A percentile compares a stretch with the other conserved stretches of the same genome.
phyloP scores from a whole-genome alignment of 1,140 invertebrate genomes.

The Propsilocerus akamusi region DNA sequence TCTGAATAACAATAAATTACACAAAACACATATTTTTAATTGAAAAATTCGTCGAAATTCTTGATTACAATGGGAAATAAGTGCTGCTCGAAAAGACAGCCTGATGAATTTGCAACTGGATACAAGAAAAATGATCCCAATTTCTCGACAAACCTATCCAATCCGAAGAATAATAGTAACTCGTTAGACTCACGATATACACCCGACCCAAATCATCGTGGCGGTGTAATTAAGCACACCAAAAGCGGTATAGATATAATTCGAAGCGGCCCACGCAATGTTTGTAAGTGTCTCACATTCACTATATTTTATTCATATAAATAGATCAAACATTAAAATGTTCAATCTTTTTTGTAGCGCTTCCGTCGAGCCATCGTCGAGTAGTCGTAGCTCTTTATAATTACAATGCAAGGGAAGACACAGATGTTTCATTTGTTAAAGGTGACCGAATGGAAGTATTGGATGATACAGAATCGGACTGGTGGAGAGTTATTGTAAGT shows the following conservation, averaged over 20 bases:
- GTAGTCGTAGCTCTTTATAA: constrained; percentile 82
- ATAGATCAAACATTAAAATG: constrained; percentile 1
- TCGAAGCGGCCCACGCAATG: constrained; percentile 43
- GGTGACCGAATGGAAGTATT: constrained; percentile 80
- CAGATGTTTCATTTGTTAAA: constrained; percentile 81
- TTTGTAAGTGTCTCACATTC: constrained; percentile 21
- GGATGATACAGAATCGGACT: constrained; percentile 77
- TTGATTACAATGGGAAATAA: constrained; percentile 45
- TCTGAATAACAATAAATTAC: too few species aligned
- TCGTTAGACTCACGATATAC: constrained; percentile 55
- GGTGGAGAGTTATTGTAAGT: constrained; percentile 65
- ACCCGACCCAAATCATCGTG: constrained; percentile 54
- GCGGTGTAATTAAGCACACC: constrained; percentile 28
- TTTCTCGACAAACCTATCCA: constrained; percentile 27
- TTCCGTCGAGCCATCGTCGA: constrained; percentile 24
- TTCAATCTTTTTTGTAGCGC: constrained; percentile 9
- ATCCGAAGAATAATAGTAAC: constrained; percentile 37
- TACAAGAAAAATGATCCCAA: constrained; percentile 45
- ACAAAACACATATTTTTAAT: too few species aligned
- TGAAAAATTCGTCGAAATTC: too few species aligned
- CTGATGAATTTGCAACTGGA: constrained; percentile 42
- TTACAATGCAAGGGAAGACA: constrained; percentile 74
- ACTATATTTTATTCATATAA: background rate
- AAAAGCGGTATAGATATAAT: constrained; percentile 47
- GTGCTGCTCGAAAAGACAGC: constrained; percentile 53